Evolutionary conservation across 2,888 invertebrate species (phyloP), one percentile per base, ranked within the genome.

Genomic region (Aphrophora alni): DNA sequence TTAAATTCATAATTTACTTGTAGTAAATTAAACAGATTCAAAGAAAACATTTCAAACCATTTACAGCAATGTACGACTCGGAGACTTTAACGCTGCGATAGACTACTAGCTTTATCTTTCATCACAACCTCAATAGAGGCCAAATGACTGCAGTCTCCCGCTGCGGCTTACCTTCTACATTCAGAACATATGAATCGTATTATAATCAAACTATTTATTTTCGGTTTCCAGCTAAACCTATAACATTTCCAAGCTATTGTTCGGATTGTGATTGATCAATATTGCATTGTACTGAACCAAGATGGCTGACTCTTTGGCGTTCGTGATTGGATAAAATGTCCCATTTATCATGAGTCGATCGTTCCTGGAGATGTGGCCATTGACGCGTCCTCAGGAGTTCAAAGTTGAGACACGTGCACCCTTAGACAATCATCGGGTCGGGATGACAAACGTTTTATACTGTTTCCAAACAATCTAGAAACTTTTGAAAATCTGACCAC

Each of bases 181-280:
- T 14, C 12, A 14, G 5, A 59, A 59, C 59, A 21, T 59, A 59
- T 21, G 44, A 44, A 44, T 44, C 44, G 44, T 44, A 21, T n/a
- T 21, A 4, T 59, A 59, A 59, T 21, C 59, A 59, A 21, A 59
- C 59, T 59, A 59, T 59, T 59, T 59, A 59, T 59, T 59, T 59
- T 59, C 59, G 59, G 59, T 59, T 59, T 59, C 59, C 59, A 59
- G 59, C 59, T 59, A 59, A 59, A 59, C 59, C 59, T 59, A 59
- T 59, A 59, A 59, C 59, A 59, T 21, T 59, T 59, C 59, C 12
- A 59, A 21, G 3, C 59, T 59, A 59, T 59, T 59, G 59, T 59
- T 59, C 59, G 59, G 59, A 21, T n/a, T 59, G 59, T 59, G 59
- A 59, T 59, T 21, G 59, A 59, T 59, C 59, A 59, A 21, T 59